These are phyloP conservation scores for Eilema depressum DNA, from an alignment of 2,888 invertebrate genomes.

Conservation along the genomic window DNA sequence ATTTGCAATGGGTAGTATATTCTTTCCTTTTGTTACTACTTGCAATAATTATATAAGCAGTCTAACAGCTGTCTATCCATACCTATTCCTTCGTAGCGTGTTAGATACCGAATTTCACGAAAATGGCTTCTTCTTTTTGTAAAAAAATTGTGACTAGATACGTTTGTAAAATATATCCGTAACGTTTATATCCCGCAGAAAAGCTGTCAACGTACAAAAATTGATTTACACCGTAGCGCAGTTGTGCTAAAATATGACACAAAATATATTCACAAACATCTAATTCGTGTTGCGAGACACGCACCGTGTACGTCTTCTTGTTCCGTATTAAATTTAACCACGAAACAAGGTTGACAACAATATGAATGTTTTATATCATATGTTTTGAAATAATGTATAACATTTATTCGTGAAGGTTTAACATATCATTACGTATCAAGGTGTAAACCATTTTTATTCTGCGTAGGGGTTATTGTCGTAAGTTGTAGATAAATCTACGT, in stretches of 20 bases:
- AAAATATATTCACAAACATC: slow-evolving; percentile 35
- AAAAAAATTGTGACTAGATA: neutral
- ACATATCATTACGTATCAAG: neutral
- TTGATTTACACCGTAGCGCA: slow-evolving; percentile 34
- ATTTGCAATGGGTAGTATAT: too few species aligned
- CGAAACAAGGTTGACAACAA: slow-evolving; percentile 28
- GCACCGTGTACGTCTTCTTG: slow-evolving; percentile 24
- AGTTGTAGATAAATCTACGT: neutral
- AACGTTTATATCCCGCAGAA: neutral
- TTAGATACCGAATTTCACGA: too few species aligned
- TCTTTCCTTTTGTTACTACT: too few species aligned
- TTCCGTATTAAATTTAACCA: slow-evolving; percentile 44
- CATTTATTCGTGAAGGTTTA: neutral
- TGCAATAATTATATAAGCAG: too few species aligned
- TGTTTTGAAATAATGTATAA: neutral
- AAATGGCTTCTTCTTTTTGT: too few species aligned
- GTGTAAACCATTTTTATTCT: neutral
- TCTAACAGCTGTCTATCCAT: too few species aligned
- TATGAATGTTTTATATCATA: neutral
- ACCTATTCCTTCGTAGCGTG: too few species aligned
- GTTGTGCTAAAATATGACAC: slow-evolving; percentile 27
- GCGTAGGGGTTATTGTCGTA: neutral
- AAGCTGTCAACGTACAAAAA: slow-evolving; percentile 12
- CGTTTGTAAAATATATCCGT: neutral
- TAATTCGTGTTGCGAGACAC: slow-evolving; percentile 39